Evolutionary conservation across 2,113 vertebrate species (phyloP).

Genomic region (Narcine bancroftii): DNA sequence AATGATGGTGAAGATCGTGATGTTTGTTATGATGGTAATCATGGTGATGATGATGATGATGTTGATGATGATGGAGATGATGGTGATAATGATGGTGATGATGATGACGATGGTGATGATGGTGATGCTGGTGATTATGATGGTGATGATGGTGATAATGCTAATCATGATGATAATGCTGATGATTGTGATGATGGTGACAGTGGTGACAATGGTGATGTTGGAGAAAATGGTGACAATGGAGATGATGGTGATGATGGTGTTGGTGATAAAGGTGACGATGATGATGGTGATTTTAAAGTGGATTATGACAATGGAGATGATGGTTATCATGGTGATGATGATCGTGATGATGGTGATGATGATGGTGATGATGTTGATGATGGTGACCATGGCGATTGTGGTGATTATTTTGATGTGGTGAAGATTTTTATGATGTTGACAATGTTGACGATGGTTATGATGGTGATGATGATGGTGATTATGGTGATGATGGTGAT

Average conservation of each 20-base stretch:
- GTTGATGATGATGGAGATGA: background rate
- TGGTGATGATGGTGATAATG: too few relatives aligned
- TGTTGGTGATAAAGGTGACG: background rate
- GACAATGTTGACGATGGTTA: too few relatives aligned
- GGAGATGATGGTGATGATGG: background rate
- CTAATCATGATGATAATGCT: background rate
- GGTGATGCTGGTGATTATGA: too few relatives aligned
- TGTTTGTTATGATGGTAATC: background rate
- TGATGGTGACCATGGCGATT: too few relatives aligned
- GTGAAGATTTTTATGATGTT: too few relatives aligned
- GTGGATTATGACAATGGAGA: background rate
- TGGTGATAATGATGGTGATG: background rate
- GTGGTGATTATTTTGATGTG: too few relatives aligned
- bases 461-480: too few relatives aligned
- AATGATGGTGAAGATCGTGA: background rate
- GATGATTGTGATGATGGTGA: conserved; percentile 12
- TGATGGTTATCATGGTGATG: too few relatives aligned
- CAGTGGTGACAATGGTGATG: background rate
- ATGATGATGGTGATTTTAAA: background rate
- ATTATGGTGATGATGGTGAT: too few relatives aligned
- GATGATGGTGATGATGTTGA: too few relatives aligned
- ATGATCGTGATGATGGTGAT: too few relatives aligned
- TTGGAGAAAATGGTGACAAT: background rate
- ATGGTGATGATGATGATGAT: background rate
- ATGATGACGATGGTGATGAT: background rate